Evolutionary conservation across 2,797 vertebrate species (phyloP), one percentile per base, ranked within the genome.

Genomic region (Vipera ursinii): DNA sequence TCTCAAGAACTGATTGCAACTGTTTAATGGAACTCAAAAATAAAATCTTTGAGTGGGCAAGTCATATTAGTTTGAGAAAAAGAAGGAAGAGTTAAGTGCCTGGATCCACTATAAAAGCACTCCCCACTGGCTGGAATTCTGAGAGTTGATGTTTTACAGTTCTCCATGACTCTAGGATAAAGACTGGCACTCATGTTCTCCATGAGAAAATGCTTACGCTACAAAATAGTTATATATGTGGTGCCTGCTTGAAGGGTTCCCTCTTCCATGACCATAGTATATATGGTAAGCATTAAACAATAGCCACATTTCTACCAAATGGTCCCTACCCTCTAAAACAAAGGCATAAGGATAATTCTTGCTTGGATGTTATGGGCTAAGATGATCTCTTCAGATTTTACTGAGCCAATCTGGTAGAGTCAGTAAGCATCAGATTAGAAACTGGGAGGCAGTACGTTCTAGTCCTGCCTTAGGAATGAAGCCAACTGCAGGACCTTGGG

Each of bases 21-120:
- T 73, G 32, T 28, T 95, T 61, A 92, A 94, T 86, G 88, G 51
- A 89, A 94, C 28, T 56, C 57, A 93, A 87, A 51, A 38, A 88
- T 26, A 91, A 61, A 55, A 94, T 17, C 92, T n/a, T 57, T 90
- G 59, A 38, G 60, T 57, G 53, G 48, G 91, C 61, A 91, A 51
- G 13, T 86, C 15, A 87, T 73, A 57, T 63, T 91, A 6, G 0
- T 90, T 61, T 55, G 88, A 93, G 78, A 24, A 32, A 13, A 73
- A 3, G 12, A 90, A 3, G 12, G 38, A 2, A 89, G 53, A 13
- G 90, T 38, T 51, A 12, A 92, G 91, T 0, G 0, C 4, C 32
- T 24, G 1, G 1, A 90, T 61, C 90, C 61, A 92, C 87, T 91
- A 93, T 91, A 69, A 15, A 13, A 69, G 63, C 88, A 60, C 92